A percentile compares a stretch with the other conserved stretches of the same genome.
Evolutionary conservation across 2,113 vertebrate genomes (phyloP).

Genomic region (Nansenia antarctica): DNA sequence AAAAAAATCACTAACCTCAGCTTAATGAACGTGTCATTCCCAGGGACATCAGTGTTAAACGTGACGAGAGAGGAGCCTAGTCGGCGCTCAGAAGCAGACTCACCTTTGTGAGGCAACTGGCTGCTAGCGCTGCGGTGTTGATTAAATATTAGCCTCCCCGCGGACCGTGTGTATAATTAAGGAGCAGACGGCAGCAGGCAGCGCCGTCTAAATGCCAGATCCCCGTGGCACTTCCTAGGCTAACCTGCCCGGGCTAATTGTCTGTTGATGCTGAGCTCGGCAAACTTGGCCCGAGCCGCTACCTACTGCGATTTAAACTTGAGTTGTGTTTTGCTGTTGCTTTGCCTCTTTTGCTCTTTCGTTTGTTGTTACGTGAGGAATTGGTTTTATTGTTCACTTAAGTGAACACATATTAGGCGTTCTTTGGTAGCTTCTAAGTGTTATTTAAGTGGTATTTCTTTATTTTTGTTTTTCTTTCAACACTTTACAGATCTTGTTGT

Average conservation of each 20-base stretch:
- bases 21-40: neutral
- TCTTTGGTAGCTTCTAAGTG: too few relatives aligned
- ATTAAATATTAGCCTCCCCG: constrained; percentile 67
- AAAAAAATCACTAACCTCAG: neutral
- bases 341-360: too few relatives aligned
- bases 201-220: constrained; percentile 66
- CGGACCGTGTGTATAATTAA: constrained; percentile 68
- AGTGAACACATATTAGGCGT: too few relatives aligned
- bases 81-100: neutral
- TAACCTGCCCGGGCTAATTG: constrained; percentile 64
- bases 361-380: too few relatives aligned
- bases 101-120: constrained; percentile 37
- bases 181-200: constrained; percentile 56
- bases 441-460: too few relatives aligned
- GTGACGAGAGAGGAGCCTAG: constrained; percentile 14
- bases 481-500: too few relatives aligned
- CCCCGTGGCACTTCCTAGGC: constrained; percentile 50
- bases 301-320: constrained; percentile 39
- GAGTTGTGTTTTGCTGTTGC: too few relatives aligned
- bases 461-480: too few relatives aligned
- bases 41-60: neutral
- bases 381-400: too few relatives aligned
- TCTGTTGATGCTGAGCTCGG: constrained; percentile 51
- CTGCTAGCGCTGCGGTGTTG: constrained; percentile 58
- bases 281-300: too few relatives aligned